A percentile compares a stretch with the other conserved stretches of the same genome.
Evolutionary conservation across 2,797 vertebrate genomes (phyloP).

Genomic region (Podarcis lilfordi): DNA sequence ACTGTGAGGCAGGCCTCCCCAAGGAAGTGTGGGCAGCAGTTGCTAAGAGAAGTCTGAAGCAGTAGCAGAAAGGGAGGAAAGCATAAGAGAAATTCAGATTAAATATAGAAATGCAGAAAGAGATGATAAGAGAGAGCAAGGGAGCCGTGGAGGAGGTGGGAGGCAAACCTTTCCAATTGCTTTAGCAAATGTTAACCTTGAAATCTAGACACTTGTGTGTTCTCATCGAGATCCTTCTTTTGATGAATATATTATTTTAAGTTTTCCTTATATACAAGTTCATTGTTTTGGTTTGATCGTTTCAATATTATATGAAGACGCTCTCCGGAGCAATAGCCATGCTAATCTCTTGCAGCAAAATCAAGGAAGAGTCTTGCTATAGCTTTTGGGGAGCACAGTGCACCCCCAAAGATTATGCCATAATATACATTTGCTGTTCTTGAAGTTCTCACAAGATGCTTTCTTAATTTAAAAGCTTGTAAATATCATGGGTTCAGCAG

Average conservation of each 20-base stretch:
- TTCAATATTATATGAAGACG: not conserved
- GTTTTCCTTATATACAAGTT: not conserved
- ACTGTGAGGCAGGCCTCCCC: not conserved
- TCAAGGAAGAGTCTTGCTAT: not conserved
- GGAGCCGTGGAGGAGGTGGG: not conserved
- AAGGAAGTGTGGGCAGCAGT: slow-evolving; percentile 12
- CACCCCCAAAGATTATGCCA: not conserved
- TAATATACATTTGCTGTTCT: not conserved
- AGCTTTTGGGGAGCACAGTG: not conserved
- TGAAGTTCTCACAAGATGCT: too few species aligned
- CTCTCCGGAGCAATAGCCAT: not conserved
- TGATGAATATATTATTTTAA: not conserved
- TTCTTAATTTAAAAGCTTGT: not conserved
- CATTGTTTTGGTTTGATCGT: not conserved
- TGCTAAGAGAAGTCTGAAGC: slow-evolving; percentile 1
- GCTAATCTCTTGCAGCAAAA: not conserved
- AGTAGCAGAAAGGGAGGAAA: not conserved
- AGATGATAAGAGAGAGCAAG: not conserved
- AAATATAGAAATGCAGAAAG: not conserved
- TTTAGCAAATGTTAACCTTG: not conserved
- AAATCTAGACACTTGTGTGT: not conserved
- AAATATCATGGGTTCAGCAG: not conserved
- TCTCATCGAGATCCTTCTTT: not conserved
- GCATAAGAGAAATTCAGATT: not conserved
- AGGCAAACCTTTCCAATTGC: not conserved